phyloP scores from a whole-genome alignment of 2,113 vertebrate genomes.

The Nyctereutes procyonoides region DNA sequence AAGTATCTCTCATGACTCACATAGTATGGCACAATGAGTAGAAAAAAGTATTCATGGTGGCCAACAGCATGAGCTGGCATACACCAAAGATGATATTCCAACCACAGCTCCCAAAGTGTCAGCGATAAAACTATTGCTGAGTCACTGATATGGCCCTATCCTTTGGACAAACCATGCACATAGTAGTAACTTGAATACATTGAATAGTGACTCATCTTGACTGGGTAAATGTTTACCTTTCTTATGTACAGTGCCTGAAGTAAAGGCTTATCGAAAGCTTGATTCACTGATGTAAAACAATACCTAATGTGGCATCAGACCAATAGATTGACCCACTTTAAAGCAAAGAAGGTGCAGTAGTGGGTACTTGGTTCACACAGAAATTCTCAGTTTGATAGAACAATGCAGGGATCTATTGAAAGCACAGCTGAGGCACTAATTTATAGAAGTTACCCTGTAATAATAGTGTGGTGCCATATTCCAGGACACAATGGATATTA shows the following conservation, averaged over 20 bases:
- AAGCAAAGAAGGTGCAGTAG: neutral
- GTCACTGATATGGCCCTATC: neutral
- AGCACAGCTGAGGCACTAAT: neutral
- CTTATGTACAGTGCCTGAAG: neutral
- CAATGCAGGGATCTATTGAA: neutral
- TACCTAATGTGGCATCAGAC: neutral
- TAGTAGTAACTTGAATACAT: neutral
- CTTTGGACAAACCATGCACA: neutral
- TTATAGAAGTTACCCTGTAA: neutral
- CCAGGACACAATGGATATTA: neutral
- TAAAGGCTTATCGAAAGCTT: neutral
- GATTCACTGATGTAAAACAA: neutral
- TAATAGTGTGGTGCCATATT: neutral
- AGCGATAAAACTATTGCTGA: neutral
- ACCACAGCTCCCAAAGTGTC: neutral
- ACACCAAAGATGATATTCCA: neutral
- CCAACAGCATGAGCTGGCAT: neutral
- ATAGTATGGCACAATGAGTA: neutral
- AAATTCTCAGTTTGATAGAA: neutral
- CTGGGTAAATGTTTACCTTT: neutral
- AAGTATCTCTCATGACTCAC: neutral
- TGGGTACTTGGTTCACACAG: neutral
- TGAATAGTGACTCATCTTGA: neutral
- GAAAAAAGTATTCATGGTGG: neutral
- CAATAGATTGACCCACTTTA: neutral